Base-by-base conservation (phyloP, 2,888 invertebrate species). In the Agrochola macilenta region DNA sequence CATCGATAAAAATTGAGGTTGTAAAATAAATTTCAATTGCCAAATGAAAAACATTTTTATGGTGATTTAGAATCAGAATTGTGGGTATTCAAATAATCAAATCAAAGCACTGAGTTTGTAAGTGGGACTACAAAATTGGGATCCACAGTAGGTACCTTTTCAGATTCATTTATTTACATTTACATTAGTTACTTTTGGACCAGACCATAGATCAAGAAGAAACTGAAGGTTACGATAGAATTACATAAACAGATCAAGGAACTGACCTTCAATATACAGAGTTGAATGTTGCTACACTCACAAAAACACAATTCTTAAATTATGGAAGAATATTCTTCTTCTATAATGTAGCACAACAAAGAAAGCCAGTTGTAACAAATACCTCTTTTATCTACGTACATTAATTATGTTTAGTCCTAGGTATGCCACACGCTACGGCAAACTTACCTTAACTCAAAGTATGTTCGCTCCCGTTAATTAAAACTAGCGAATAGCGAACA, bases 381-480 rank as follows among this genome's bases (percentile, higher is more conserved):
- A 23, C n/a, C 4, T 30, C 2, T 11, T 26, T 68, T 52, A 60
- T 65, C 5, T 46, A 20, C 43, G 14, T 54, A 60, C 60, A 54
- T 82, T 43, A 52, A 64, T 58, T 46, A 78, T 64, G 68, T 69
- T 77, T 58, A 14, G 46, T 64, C 43, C 17, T 20, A 61, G 46
- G 43, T 26, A 52, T 35, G 17, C 61, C 66, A 8, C 65, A 63
- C 57, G 35, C 68, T 49, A 63, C 46, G 57, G 60, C n/a, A n/a
- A 72, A 64, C 58, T 81, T 72, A n/a, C 73, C 26, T 68, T 64
- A 72, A 83, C 65, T 66, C 74, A 58, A 83, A 86, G 87, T 86
- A 68, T 83, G 69, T 78, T 82, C 68, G 71, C 76, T 79, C n/a
- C n/a, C 69, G 78, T 84, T 88, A 87, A 88, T 88, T 88, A 87